These are phyloP conservation scores for Hippocampus zosterae DNA, from an alignment of 2,113 vertebrate species.

Conservation along the genomic window DNA sequence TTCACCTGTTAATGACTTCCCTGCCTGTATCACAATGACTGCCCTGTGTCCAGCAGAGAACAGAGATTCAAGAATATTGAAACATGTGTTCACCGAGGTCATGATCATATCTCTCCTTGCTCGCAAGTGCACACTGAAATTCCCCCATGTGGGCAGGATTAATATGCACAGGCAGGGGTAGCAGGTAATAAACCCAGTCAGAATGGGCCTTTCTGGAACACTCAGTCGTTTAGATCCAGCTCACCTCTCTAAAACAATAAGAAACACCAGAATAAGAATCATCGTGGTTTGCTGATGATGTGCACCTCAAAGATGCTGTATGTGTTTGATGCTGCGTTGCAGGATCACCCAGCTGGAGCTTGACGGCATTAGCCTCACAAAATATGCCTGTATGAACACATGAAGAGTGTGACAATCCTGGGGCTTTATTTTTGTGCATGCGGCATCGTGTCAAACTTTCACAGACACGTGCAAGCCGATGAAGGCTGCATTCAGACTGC, in stretches of 20 bases:
- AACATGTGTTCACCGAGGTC: slow-evolving; percentile 5
- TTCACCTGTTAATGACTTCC: slow-evolving; percentile 54
- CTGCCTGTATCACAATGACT: slow-evolving; percentile 41
- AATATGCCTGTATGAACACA: too few species aligned
- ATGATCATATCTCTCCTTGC: slow-evolving; percentile 16
- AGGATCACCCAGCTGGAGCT: slow-evolving; percentile 24
- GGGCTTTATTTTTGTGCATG: too few species aligned
- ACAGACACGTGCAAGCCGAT: too few species aligned
- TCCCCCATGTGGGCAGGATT: slow-evolving; percentile 38
- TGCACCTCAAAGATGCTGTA: slow-evolving; percentile 46
- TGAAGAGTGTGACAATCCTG: too few species aligned
- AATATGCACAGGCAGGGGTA: slow-evolving; percentile 57
- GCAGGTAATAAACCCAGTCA: slow-evolving; percentile 64
- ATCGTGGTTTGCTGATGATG: slow-evolving; percentile 48
- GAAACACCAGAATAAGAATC: slow-evolving; percentile 53
- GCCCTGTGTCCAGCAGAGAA: slow-evolving; percentile 38
- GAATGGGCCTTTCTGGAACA: slow-evolving; percentile 54
- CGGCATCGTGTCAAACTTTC: too few species aligned
- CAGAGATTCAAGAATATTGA: neutral
- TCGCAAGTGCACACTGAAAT: neutral
- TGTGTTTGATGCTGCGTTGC: slow-evolving; percentile 18
- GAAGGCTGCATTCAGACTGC: too few species aligned
- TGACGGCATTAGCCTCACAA: neutral
- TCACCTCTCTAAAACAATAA: slow-evolving; percentile 64
- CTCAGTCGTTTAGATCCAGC: slow-evolving; percentile 57